phyloP scores from a whole-genome alignment of 2,113 vertebrate genomes.

The Syrrhaptes paradoxus region DNA sequence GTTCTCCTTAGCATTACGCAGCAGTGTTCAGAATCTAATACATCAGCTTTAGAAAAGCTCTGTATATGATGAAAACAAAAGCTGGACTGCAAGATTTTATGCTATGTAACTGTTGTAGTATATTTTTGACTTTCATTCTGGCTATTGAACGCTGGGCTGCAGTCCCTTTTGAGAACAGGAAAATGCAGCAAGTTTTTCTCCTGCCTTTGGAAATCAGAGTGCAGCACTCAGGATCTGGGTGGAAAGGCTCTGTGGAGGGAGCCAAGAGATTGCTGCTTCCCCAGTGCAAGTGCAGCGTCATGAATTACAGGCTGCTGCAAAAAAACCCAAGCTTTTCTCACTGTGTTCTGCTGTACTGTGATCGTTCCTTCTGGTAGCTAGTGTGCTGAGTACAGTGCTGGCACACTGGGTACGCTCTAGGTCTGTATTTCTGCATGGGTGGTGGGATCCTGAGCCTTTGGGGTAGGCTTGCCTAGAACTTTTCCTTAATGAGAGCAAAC shows the following conservation, averaged over 20 bases:
- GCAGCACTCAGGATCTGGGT: not conserved
- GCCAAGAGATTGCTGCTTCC: rapidly evolving
- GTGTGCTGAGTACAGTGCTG: not conserved
- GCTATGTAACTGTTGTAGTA: not conserved
- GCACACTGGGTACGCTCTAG: rapidly evolving
- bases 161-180: not conserved
- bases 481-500: not conserved
- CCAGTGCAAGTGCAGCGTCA: not conserved
- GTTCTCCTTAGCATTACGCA: not conserved
- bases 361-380: too few relatives aligned
- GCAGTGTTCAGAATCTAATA: not conserved
- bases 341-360: not conserved
- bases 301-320: not conserved
- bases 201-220: not conserved
- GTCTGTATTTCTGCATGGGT: not conserved
- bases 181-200: not conserved
- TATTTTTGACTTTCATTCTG: not conserved
- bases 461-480: not conserved
- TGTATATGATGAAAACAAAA: rapidly evolving
- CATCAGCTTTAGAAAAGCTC: not conserved
- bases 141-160: not conserved
- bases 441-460: not conserved
- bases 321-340: not conserved
- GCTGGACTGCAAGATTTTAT: not conserved
- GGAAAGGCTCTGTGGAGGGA: not conserved